Base-by-base conservation (phyloP, 2,888 invertebrate genomes). In the Coenonympha arcania region DNA sequence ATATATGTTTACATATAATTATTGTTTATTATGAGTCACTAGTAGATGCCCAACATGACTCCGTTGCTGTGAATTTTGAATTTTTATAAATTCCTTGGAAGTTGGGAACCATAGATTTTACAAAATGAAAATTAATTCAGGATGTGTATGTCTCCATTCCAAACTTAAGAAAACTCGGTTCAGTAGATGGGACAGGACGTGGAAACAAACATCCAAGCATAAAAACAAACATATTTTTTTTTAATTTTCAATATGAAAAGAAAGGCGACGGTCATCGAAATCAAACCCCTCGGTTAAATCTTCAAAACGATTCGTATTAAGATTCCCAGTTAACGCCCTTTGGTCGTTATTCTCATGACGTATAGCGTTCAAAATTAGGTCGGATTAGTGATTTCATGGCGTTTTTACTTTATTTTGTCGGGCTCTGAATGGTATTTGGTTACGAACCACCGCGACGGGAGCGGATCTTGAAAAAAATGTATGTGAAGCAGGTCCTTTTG, bases 361-460 rank as follows among this genome's bases (percentile, higher is more conserved):
- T 70, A 76, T 71, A 66, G 67, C 69, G 72, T 73, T 72, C 68
- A 69, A 71, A 77, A 79, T 79, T 78, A 76, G 76, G 71, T 69
- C 67, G 76, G 76, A 78, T 79, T 76, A 76, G 75, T 76, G 76
- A 78, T 78, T 77, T 75, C 71, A 71, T 62, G 72, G 69, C 51
- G 63, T 70, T 71, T 71, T 71, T 68, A 55, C 62, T 61, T 54
- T 61, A 64, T 60, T 63, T 60, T 59, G 56, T 65, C 64, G 58
- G 58, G 57, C 22, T 41, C 34, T 55, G 52, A 55, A 52, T 33
- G 47, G 42, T 72, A 68, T 75, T 68, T 51, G 61, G 66, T 73
- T 73, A 64, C 73, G 40, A 60, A 61, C 65, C 54, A 59, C 61
- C 52, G 58, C 52, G 52, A 13, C 36, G 50, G 34, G 50, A 52